Evolutionary conservation across 1,140 invertebrate species (phyloP), one percentile per base, ranked within the genome.

Genomic region (Camponotus pennsylvanicus): DNA sequence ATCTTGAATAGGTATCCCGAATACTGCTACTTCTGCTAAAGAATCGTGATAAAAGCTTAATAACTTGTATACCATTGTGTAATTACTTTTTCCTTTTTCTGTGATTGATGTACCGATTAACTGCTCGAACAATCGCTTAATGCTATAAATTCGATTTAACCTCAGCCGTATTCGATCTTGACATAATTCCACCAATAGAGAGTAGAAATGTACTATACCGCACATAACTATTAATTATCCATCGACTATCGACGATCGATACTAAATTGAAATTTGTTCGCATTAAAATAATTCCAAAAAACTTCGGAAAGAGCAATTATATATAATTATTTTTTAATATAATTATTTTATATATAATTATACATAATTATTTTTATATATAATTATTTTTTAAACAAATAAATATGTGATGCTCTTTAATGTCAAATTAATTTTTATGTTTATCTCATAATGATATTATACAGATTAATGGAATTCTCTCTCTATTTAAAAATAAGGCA

Each of bases 71-170:
- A 71, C 21, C 49, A 37, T 27, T 49, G 3, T 18, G 37, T 80
- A 80, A 80, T 80, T 80, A 49, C 49, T 80, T 37, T 71, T 70
- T 70, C 66, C 66, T 80, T 80, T 67, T 80, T 71, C 69, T 37
- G 66, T 71, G 78, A 80, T 59, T 40, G 66, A 80, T 80, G 66
- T 71, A 80, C 21, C 66, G 66, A 80, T 80, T 80, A 80, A 67
- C 49, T 57, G 37, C 49, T 80, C 21, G 49, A 57, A 71, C 66
- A 80, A 80, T 80, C 78, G 49, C 13, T 71, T 34, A 52, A 57
- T 70, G 78, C 66, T 57, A 80, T 70, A 70, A 80, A 80, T 80
- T 70, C 66, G 37, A 80, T 80, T 80, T 80, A 80, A 80, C 37
- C 37, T 42, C 66, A 71, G 34, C 63, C 64, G 21, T 59, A 70